Evolutionary conservation across 2,113 vertebrate genomes (phyloP), one percentile per base, ranked within the genome.

Genomic region (Helogale parvula): DNA sequence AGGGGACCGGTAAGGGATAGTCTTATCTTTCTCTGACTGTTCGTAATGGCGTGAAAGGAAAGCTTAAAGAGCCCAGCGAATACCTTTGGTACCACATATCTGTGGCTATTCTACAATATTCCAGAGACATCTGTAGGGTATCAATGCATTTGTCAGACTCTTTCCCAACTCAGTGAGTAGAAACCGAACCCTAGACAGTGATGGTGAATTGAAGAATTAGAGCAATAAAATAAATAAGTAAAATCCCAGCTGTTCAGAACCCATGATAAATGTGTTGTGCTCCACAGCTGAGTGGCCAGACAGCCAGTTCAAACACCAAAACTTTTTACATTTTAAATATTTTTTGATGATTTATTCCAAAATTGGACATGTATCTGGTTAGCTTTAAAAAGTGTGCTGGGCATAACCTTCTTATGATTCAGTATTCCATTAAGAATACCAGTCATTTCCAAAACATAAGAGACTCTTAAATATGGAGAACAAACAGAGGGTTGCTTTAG

Each of bases 1-100:
- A 0, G 99, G 99, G 93, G 99, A 99, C 97, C 97, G 99, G 99
- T 99, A 98, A 99, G 99, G 95, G 96, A 92, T 71, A 69, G 38
- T 2, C 4, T 95, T 45, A 65, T 96, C 21, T 77, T 47, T 91
- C 52, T 94, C 81, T 52, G 25, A 45, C 9, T 11, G 7, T 54
- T 57, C 14, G 0, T 88, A 88, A 52, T 21, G 4, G 29, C 0
- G 0, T 23, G 69, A 81, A 65, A 94, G 81, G n/a, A 52, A 71
- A 57, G 15, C 8, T n/a, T 72, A 17, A 38, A 47, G 16, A 12
- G 52, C 47, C 33, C 1, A 21, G 29, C 19, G 19, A 82, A 2
- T 50, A 72, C 68, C 9, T 83, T 71, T 17, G 3, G 8, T n/a
- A 21, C 35, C 5, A 3, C 52, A 29, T 52, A 8, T 76, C 90